Conservation (phyloP, 2,113 vertebrate genomes). For the Oreocharis arfaki region DNA sequence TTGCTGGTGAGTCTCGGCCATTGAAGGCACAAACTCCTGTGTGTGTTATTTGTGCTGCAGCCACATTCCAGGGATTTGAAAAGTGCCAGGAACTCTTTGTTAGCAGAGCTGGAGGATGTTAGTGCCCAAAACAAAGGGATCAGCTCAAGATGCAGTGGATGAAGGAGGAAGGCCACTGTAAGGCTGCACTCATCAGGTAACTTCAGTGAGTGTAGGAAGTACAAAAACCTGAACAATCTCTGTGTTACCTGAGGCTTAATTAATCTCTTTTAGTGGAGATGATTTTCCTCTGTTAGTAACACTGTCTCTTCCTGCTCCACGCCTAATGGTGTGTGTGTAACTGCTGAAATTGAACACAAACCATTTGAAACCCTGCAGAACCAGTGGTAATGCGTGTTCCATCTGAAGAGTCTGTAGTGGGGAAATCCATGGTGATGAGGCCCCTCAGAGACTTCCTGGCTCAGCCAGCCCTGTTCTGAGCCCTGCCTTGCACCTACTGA, state of each 20-base stretch:
- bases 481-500: not conserved
- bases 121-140: not conserved
- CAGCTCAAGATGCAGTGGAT: not conserved
- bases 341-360: not conserved
- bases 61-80: not conserved
- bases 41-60: not conserved
- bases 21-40: not conserved
- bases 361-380: not conserved
- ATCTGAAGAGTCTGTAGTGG: not conserved
- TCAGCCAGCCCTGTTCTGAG: not conserved
- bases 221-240: not conserved
- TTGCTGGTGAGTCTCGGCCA: not conserved
- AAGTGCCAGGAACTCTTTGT: not conserved
- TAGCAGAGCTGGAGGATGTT: not conserved
- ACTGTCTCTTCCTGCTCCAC: not conserved
- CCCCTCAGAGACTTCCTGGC: not conserved
- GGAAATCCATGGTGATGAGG: not conserved
- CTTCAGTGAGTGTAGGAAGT: not conserved
- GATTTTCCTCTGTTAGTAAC: not conserved
- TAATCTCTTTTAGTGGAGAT: not conserved
- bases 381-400: not conserved
- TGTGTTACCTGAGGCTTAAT: not conserved
- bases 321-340: rapidly evolving
- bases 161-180: not conserved
- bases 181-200: not conserved